A percentile compares a stretch with the other conserved stretches of the same genome.
phyloP scores from a whole-genome alignment of 1,140 invertebrate genomes.

The Thaumatotibia leucotreta region DNA sequence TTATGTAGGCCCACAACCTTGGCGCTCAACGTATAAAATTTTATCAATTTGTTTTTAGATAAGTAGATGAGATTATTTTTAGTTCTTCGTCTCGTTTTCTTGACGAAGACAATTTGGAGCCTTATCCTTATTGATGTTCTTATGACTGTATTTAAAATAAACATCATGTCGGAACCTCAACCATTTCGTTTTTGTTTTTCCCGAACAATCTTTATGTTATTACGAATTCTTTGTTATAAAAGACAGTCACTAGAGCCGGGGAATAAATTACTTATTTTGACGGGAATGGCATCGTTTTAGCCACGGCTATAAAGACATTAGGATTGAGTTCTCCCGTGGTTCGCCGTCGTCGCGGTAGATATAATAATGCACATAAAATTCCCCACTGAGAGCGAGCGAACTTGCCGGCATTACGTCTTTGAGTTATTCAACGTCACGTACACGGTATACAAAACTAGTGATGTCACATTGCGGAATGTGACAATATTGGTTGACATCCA shows the following conservation, averaged over 20 bases:
- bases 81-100: too few relatives aligned
- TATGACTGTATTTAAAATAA: too few relatives aligned
- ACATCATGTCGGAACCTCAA: too few relatives aligned
- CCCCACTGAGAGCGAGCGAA: constrained; percentile 33
- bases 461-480: not conserved
- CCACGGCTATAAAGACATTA: constrained; percentile 33
- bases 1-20: too few relatives aligned
- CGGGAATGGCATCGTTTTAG: constrained; percentile 30
- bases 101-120: too few relatives aligned
- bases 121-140: too few relatives aligned
- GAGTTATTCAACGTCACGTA: constrained; percentile 53
- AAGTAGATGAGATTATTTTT: too few relatives aligned
- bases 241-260: constrained; percentile 16
- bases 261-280: constrained; percentile 35
- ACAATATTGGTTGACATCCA: not conserved
- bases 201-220: constrained; percentile 1
- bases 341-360: constrained; percentile 23
- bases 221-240: constrained; percentile 11
- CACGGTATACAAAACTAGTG: constrained; percentile 18
- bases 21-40: too few relatives aligned
- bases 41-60: too few relatives aligned
- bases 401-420: constrained; percentile 31
- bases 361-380: constrained; percentile 48
- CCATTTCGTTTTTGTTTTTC: not conserved
- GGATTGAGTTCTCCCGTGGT: constrained; percentile 29